Percentiles rank a stretch among this genome's conserved stretches.
Evolutionary conservation across 1,140 invertebrate species (phyloP).

Genomic region (Drosophila erecta): DNA sequence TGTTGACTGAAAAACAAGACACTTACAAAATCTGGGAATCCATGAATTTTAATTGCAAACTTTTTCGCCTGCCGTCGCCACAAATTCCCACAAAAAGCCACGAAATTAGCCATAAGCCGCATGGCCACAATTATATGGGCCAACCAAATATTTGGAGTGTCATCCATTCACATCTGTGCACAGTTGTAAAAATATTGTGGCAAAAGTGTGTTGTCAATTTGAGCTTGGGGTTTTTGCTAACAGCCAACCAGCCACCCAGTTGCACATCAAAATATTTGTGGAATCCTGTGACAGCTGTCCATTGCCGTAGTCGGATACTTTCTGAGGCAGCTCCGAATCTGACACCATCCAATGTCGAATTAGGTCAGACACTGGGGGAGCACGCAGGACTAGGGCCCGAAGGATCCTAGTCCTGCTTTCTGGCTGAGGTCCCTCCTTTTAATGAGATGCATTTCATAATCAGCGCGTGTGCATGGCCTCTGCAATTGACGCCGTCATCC

Average conservation of each 20-base stretch:
- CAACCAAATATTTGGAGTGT: constrained; percentile 72
- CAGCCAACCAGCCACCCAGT: constrained; percentile 29
- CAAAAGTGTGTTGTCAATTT: constrained; percentile 75
- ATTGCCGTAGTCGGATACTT: constrained; percentile 44
- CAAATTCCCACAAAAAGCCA: constrained; percentile 13
- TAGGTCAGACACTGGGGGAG: constrained; percentile 52
- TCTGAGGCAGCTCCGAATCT: constrained; percentile 15
- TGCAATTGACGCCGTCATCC: constrained; percentile 63
- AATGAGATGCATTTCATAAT: constrained; percentile 80
- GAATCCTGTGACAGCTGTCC: constrained; percentile 62
- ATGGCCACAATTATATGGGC: constrained; percentile 67
- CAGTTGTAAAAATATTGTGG: constrained; percentile 80
- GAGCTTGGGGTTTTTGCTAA: constrained; percentile 59
- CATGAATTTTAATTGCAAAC: constrained; percentile 38
- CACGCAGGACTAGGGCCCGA: constrained; percentile 1
- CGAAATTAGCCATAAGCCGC: constrained; percentile 68
- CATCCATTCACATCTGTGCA: constrained; percentile 28
- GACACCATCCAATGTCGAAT: constrained; percentile 45
- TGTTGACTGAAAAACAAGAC: not conserved
- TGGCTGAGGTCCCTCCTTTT: constrained; percentile 55
- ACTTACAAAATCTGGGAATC: constrained; percentile 23
- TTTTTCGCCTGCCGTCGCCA: constrained; percentile 7
- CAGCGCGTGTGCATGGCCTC: constrained; percentile 58
- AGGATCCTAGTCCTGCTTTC: constrained; percentile 1
- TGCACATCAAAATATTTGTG: constrained; percentile 80